These are phyloP conservation scores for Myotis vivesi DNA, from an alignment of 2,797 vertebrate species.

Conservation along the genomic window DNA sequence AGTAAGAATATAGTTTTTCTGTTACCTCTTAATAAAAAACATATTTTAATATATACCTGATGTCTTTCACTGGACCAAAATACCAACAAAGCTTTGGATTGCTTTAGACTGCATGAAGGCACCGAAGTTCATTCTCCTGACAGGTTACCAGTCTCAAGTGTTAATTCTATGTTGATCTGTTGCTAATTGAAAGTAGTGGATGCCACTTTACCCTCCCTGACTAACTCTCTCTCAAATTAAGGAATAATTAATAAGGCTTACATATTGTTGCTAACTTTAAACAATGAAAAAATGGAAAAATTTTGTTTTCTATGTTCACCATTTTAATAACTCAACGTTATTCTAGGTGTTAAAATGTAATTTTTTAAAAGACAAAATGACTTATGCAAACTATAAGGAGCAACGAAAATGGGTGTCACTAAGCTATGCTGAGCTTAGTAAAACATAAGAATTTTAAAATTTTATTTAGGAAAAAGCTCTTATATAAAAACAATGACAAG, in stretches of 20 bases:
- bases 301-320: neutral
- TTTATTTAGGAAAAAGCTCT: slow-evolving; percentile 1
- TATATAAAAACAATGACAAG: neutral
- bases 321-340: neutral
- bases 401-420: neutral
- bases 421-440: neutral
- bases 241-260: neutral
- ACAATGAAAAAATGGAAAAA: neutral
- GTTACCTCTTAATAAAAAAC: neutral
- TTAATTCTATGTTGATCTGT: neutral
- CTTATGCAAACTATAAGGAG: neutral
- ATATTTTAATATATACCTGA: neutral
- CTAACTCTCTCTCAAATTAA: neutral
- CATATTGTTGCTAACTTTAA: neutral
- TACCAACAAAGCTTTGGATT: neutral
- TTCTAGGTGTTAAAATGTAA: neutral
- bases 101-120: neutral
- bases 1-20: neutral
- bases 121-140: neutral
- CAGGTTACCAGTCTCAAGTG: neutral
- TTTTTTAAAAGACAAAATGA: slow-evolving; percentile 19
- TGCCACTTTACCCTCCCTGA: neutral
- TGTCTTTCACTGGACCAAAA: neutral
- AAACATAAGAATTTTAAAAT: neutral
- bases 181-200: neutral